Evolutionary conservation across 2,113 vertebrate genomes (phyloP).

Genomic region (Pleuronectes platessa): DNA sequence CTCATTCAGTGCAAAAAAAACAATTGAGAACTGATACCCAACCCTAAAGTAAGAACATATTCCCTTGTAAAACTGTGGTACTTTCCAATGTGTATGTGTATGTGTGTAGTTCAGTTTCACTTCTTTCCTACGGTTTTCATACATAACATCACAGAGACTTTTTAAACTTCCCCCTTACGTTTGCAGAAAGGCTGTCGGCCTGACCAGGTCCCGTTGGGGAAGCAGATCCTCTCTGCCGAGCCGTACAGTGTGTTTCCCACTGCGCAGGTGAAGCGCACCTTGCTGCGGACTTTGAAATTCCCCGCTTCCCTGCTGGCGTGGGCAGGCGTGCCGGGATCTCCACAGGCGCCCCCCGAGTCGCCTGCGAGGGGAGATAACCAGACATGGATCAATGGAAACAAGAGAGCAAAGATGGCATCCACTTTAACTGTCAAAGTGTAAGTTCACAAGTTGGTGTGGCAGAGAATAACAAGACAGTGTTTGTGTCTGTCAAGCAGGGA

Average conservation of each 20-base stretch:
- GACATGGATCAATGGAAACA: conserved; percentile 42
- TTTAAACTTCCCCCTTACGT: conserved; percentile 82
- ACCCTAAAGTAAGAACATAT: background rate
- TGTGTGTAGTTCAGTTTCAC: background rate
- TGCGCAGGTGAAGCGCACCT: conserved; percentile 91
- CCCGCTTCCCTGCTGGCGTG: conserved; percentile 92
- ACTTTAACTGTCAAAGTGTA: background rate
- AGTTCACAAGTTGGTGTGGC: conserved; percentile 22
- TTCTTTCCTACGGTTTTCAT: background rate
- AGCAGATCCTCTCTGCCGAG: conserved; percentile 93
- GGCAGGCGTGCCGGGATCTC: conserved; percentile 94
- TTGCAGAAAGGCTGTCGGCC: conserved; percentile 96
- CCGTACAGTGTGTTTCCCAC: conserved; percentile 92
- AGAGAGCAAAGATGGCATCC: conserved; percentile 24
- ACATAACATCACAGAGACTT: conserved; percentile 20
- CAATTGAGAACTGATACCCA: background rate
- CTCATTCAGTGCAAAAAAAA: background rate
- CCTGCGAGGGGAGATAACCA: conserved; percentile 80
- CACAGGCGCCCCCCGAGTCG: conserved; percentile 88
- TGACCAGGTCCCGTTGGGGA: conserved; percentile 96
- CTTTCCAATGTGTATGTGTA: background rate
- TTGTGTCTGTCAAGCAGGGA: conserved; percentile 31
- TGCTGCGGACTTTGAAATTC: conserved; percentile 92
- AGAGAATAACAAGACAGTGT: conserved; percentile 31
- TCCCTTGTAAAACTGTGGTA: background rate